Evolutionary conservation across 2,888 invertebrate species (phyloP), one percentile per base, ranked within the genome.

Genomic region (Harpalus rubripes): DNA sequence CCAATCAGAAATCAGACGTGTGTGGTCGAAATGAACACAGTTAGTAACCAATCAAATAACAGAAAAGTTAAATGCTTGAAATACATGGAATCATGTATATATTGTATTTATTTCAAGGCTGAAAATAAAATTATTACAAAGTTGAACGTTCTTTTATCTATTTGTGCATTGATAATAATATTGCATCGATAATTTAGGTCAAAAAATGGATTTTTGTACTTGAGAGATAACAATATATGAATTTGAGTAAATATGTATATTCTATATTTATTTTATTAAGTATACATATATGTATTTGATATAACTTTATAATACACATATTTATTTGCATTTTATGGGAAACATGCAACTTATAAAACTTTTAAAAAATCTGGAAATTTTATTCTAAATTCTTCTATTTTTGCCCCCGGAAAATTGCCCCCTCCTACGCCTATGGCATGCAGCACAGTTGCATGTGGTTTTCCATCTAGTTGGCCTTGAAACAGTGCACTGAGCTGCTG

Each of bases 401-500:
- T 32, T 32, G 32, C 32, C 32, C 32, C 2, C 32, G 32, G 32
- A 32, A 32, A 32, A 32, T 32, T 32, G 32, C 32, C 32, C 3
- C 32, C 5, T 32, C 32, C 32, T 52, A 52, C 44, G 44, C 44
- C 44, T 12, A 52, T 52, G 44, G 5, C 6, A 1, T 32, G 61
- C n/a, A 18, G 61, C 15, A 15, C 15, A 32, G 61, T 22, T 61
- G 16, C 22, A 61, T 61, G 61, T 61, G 61, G 16, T 16, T 61
- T 61, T 16, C 58, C 10, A 18, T 61, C 18, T 15, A 8, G 16
- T 15, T 61, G 18, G 12, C 61, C 61, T 61, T 61, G 16, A 61
- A 18, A 61, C 22, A 61, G 16, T 61, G 61, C 61, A 61, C 61
- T 61, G 22, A 18, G 61, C 18, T 61, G 61, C 16, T n/a, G 61